Evolutionary conservation across 2,888 invertebrate species (phyloP).

Genomic region (Melanostoma mellinum): DNA sequence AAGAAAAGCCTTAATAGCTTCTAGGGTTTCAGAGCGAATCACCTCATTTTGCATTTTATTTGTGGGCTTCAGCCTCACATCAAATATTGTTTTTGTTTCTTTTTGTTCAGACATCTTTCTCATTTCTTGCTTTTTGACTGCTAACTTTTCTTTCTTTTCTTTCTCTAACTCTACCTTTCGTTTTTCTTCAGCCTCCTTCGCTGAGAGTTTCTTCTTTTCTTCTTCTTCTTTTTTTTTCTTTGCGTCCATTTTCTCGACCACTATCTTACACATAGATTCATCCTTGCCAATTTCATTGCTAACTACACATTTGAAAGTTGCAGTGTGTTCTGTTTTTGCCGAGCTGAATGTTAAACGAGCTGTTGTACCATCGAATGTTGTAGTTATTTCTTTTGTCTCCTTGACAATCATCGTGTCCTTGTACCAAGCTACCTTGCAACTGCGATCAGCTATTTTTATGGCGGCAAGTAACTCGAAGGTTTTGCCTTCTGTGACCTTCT

Average conservation of each 20-base stretch:
- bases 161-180: slow-evolving; percentile 79
- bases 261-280: slow-evolving; percentile 92
- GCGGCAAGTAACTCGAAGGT: slow-evolving; percentile 90
- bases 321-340: slow-evolving; percentile 89
- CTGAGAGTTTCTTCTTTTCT: slow-evolving; percentile 82
- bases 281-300: slow-evolving; percentile 96
- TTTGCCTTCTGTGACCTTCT: slow-evolving; percentile 88
- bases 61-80: slow-evolving; percentile 81
- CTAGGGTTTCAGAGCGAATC: slow-evolving; percentile 44
- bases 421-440: slow-evolving; percentile 92
- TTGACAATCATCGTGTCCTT: slow-evolving; percentile 90
- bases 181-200: slow-evolving; percentile 82
- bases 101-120: slow-evolving; percentile 77
- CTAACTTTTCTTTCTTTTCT: slow-evolving; percentile 28
- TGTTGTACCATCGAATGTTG: slow-evolving; percentile 92
- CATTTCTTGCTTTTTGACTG: slow-evolving; percentile 42
- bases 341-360: slow-evolving; percentile 90
- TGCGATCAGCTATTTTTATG: slow-evolving; percentile 89
- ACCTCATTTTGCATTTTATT: slow-evolving; percentile 74
- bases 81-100: slow-evolving; percentile 82
- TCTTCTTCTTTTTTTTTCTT: slow-evolving; percentile 84
- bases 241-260: slow-evolving; percentile 85
- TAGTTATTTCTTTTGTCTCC: slow-evolving; percentile 89
- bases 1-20: slow-evolving; percentile 58
- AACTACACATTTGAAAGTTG: slow-evolving; percentile 92